Percentiles rank a stretch among this genome's conserved stretches.
These are phyloP conservation scores for Dendrocincla fuliginosa DNA, from an alignment of 2,797 vertebrate species.

Conservation along the genomic window DNA sequence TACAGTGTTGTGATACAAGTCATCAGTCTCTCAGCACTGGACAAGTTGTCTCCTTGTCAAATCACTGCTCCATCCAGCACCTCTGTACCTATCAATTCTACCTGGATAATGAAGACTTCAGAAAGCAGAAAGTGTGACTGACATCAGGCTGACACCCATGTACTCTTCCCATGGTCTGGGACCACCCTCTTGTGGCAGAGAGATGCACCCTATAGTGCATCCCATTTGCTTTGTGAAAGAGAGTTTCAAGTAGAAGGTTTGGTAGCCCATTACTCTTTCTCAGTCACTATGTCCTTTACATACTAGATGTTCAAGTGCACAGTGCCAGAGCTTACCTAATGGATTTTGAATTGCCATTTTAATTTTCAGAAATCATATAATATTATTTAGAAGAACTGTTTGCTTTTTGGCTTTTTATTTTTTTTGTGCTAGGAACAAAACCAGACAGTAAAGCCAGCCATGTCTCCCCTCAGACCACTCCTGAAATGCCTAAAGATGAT, in stretches of 20 bases:
- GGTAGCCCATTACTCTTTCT: not conserved
- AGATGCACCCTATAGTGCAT: not conserved
- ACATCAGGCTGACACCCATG: not conserved
- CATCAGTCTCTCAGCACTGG: not conserved
- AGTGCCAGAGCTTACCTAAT: not conserved
- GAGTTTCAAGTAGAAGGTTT: not conserved
- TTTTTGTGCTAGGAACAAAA: not conserved
- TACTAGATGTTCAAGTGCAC: not conserved
- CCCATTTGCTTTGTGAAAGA: not conserved
- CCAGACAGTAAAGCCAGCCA: not conserved
- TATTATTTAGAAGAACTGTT: not conserved
- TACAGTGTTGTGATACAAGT: not conserved
- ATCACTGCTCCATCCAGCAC: not conserved
- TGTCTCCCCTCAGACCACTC: not conserved
- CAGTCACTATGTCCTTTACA: not conserved
- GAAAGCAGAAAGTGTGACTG: not conserved
- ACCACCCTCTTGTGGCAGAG: not conserved
- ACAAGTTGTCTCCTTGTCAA: not conserved
- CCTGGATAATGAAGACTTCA: not conserved
- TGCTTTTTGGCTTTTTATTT: not conserved
- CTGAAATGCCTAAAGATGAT: slow-evolving; percentile 22
- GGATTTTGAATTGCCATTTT: not conserved
- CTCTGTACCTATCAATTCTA: not conserved
- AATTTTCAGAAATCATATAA: not conserved
- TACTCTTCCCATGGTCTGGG: not conserved